Conservation (phyloP, 2,113 vertebrate species). For the Camelus dromedarius region DNA sequence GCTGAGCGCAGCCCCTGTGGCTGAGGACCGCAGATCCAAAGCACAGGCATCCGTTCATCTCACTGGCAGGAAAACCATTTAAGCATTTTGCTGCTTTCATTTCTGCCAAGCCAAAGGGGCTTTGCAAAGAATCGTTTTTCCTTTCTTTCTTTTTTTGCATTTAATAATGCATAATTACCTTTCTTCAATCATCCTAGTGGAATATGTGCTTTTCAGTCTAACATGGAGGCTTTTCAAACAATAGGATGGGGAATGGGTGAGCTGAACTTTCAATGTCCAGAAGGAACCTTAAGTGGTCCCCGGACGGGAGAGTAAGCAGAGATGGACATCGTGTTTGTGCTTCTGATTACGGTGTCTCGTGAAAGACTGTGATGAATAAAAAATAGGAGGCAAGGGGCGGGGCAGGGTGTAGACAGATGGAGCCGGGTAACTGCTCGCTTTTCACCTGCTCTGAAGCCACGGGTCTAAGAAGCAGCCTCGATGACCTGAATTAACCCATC, state of each 20-base stretch:
- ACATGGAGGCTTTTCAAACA: background rate
- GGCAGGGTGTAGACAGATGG: fast-evolving
- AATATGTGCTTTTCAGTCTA: conserved; percentile 57
- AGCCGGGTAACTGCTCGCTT: fast-evolving
- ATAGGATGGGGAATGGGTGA: background rate
- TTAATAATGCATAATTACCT: conserved; percentile 79
- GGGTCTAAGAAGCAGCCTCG: background rate
- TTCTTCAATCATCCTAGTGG: conserved; percentile 71
- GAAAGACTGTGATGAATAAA: background rate
- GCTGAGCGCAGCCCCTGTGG: background rate
- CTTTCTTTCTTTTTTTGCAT: conserved; percentile 59
- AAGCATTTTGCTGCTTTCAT: conserved; percentile 69
- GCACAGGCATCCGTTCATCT: background rate
- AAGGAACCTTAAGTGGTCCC: background rate
- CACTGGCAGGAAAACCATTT: background rate
- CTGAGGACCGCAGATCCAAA: background rate
- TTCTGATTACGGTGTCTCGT: background rate
- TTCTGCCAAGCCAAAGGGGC: conserved; percentile 64
- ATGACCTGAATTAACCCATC: background rate
- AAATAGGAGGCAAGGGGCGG: background rate
- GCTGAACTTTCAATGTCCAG: background rate
- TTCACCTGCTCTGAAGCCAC: background rate
- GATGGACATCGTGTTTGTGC: background rate
- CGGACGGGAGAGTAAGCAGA: background rate
- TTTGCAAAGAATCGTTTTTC: conserved; percentile 69